These are phyloP conservation scores for Amphipoea oculea DNA, from an alignment of 2,888 invertebrate genomes.

Conservation along the genomic window DNA sequence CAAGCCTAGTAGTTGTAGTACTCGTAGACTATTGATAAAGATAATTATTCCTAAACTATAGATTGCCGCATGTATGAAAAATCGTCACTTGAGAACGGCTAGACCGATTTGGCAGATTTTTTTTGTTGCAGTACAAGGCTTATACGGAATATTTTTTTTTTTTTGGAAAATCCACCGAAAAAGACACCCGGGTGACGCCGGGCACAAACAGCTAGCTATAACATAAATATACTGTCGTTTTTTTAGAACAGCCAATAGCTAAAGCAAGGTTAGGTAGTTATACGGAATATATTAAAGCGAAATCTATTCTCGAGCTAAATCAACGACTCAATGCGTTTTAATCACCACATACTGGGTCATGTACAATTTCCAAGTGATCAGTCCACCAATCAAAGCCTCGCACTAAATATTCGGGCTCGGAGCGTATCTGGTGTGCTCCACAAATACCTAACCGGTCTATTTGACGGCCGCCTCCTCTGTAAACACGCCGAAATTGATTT, in stretches of 20 bases:
- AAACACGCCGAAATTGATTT: conserved; percentile 87
- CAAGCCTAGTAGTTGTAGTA: neutral
- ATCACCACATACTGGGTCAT: conserved; percentile 40
- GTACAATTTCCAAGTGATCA: conserved; percentile 62
- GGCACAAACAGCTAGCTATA: neutral
- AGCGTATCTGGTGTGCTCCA: conserved; percentile 55
- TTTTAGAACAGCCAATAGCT: neutral
- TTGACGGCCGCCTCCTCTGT: conserved; percentile 77
- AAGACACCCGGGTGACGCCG: neutral
- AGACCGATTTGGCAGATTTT: neutral
- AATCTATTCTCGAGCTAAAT: conserved; percentile 18
- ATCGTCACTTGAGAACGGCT: neutral
- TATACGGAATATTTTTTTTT: neutral
- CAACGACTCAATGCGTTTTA: conserved; percentile 34
- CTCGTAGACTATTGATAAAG: neutral
- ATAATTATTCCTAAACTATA: neutral
- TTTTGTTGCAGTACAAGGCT: neutral
- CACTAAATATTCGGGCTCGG: conserved; percentile 61
- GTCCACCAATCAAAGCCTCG: conserved; percentile 59
- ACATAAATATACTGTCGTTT: neutral
- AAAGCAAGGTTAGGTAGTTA: neutral
- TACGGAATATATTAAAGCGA: neutral
- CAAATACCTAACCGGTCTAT: conserved; percentile 74
- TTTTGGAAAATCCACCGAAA: neutral
- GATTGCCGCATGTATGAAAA: neutral